Evolutionary conservation across 2,797 vertebrate species (phyloP).

Genomic region (Hyperoplus immaculatus): DNA sequence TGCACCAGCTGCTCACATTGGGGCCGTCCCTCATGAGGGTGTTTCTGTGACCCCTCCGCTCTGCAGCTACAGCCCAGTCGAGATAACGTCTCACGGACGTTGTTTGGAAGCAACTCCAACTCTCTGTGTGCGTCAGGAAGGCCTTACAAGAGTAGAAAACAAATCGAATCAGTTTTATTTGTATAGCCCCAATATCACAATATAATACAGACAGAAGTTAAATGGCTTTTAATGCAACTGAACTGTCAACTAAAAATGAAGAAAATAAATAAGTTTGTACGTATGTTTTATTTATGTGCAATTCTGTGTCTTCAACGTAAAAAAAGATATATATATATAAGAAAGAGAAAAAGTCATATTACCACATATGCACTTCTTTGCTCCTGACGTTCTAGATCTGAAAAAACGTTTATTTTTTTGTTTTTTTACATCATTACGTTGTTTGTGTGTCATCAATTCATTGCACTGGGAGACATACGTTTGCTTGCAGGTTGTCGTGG

Average conservation of each 20-base stretch:
- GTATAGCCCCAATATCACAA: too few species aligned
- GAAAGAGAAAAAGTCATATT: not conserved
- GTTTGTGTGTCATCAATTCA: not conserved
- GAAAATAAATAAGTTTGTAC: too few species aligned
- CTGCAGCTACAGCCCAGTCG: not conserved
- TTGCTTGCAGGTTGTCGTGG: constrained; percentile 26
- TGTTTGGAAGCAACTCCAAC: constrained; percentile 23
- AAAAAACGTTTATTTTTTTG: not conserved
- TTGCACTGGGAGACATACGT: constrained; percentile 30
- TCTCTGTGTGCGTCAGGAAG: constrained; percentile 11
- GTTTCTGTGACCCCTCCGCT: not conserved
- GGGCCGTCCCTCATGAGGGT: not conserved
- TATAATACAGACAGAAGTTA: not conserved
- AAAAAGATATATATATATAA: not conserved
- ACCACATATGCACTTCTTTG: constrained; percentile 34
- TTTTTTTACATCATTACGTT: too few species aligned
- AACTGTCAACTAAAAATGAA: too few species aligned
- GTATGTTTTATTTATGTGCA: too few species aligned
- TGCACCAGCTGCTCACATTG: not conserved
- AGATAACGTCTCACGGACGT: constrained; percentile 28
- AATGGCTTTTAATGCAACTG: too few species aligned
- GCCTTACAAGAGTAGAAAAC: constrained; percentile 3
- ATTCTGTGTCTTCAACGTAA: too few species aligned
- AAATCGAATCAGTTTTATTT: too few species aligned
- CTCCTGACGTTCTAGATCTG: constrained; percentile 25